A percentile compares a stretch with the other conserved stretches of the same genome.
Evolutionary conservation across 2,113 vertebrate species (phyloP).

Genomic region (Stegastes partitus): DNA sequence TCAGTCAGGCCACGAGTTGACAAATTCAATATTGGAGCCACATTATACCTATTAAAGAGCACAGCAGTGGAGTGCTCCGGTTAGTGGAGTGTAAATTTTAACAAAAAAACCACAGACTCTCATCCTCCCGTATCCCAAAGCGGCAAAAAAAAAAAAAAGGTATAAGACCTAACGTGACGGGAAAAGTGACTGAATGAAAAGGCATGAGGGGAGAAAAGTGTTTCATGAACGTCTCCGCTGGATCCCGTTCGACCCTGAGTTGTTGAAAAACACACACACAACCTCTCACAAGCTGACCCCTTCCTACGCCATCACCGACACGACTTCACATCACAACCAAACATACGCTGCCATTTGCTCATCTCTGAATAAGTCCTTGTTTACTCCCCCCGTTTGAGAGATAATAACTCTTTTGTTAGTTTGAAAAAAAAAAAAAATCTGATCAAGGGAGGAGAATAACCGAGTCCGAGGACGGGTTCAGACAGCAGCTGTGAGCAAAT

Average conservation of each 20-base stretch:
- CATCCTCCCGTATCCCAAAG: constrained; percentile 22
- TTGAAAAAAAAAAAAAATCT: background rate
- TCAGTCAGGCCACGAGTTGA: constrained; percentile 12
- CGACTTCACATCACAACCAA: constrained; percentile 10
- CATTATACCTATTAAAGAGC: constrained; percentile 9
- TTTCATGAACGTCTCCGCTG: constrained; percentile 17
- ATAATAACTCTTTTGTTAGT: background rate
- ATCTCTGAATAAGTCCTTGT: constrained; percentile 12
- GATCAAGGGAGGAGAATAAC: background rate
- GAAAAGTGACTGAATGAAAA: constrained; percentile 12
- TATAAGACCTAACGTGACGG: background rate
- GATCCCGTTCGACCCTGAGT: constrained; percentile 66
- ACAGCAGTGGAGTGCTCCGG: constrained; percentile 56
- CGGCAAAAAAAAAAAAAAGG: background rate
- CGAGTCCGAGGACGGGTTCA: constrained; percentile 2
- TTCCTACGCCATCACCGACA: background rate
- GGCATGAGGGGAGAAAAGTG: constrained; percentile 1
- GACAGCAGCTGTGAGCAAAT: constrained; percentile 9
- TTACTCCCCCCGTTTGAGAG: background rate
- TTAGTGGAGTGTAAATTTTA: constrained; percentile 62
- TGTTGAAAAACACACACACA: constrained; percentile 36
- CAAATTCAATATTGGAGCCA: constrained; percentile 11
- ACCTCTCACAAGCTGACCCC: constrained; percentile 25
- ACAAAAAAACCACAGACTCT: constrained; percentile 7
- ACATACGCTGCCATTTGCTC: background rate